Conservation (phyloP, 2,113 vertebrate genomes). For the Rhabdornis inornatus region DNA sequence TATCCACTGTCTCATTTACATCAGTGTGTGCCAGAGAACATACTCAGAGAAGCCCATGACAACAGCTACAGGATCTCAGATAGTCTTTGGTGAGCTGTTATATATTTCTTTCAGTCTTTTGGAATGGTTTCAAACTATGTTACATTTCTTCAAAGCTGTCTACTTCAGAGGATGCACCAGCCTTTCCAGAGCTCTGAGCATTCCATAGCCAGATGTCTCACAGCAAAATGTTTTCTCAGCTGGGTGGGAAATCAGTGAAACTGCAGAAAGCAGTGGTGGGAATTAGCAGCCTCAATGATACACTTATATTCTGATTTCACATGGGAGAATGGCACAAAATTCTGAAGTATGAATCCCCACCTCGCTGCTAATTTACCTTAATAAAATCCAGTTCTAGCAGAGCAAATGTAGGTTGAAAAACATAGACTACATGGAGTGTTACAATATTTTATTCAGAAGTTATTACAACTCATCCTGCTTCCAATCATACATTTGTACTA, state of each 20-base stretch:
- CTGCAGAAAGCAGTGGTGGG: constrained; percentile 58
- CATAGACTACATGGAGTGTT: neutral
- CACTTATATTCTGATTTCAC: constrained; percentile 66
- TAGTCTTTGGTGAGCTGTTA: neutral
- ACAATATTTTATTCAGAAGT: constrained; percentile 60
- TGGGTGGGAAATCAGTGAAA: constrained; percentile 67
- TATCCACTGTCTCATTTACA: neutral
- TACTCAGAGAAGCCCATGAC: neutral
- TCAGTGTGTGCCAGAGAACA: neutral
- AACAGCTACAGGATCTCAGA: neutral
- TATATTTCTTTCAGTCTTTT: neutral
- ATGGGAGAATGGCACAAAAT: constrained; percentile 55
- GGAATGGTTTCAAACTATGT: neutral
- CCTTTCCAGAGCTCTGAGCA: constrained; percentile 23
- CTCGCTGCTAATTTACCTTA: constrained; percentile 66
- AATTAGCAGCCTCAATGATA: constrained; percentile 66
- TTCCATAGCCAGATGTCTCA: constrained; percentile 73
- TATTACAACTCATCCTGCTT: constrained; percentile 55
- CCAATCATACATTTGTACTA: constrained; percentile 31
- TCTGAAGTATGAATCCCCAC: constrained; percentile 64
- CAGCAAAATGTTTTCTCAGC: constrained; percentile 84
- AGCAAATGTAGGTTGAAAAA: constrained; percentile 58
- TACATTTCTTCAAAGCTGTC: constrained; percentile 10
- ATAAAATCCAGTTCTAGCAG: constrained; percentile 59
- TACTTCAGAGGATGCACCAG: constrained; percentile 33